Conservation (phyloP, 2,113 vertebrate genomes). For the Chascanopsetta lugubris region DNA sequence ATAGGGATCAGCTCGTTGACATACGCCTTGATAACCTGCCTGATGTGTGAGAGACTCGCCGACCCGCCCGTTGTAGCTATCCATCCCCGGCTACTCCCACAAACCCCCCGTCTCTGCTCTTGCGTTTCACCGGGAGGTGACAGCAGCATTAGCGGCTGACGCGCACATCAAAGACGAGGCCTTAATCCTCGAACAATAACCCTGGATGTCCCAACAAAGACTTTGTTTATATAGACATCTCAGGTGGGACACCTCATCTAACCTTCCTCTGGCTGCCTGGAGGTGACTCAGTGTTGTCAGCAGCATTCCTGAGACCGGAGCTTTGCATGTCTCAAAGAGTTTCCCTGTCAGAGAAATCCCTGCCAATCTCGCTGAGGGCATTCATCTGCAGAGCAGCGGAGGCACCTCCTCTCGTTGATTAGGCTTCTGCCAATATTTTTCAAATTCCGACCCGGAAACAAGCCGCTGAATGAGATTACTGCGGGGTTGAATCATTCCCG, state of each 20-base stretch:
- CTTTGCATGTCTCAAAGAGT: slow-evolving; percentile 39
- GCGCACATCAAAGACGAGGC: slow-evolving; percentile 82
- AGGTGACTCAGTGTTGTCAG: slow-evolving; percentile 65
- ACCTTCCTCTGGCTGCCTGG: slow-evolving; percentile 77
- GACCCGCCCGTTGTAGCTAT: slow-evolving; percentile 31
- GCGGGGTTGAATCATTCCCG: slow-evolving; percentile 17
- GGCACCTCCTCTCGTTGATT: background rate
- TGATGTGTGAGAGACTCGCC: slow-evolving; percentile 44
- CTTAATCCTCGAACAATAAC: slow-evolving; percentile 78
- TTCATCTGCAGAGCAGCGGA: slow-evolving; percentile 21
- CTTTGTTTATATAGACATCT: slow-evolving; percentile 81
- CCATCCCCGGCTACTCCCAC: slow-evolving; percentile 62
- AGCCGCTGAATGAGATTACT: background rate
- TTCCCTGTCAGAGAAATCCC: slow-evolving; percentile 31
- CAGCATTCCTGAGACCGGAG: slow-evolving; percentile 79
- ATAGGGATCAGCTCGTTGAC: slow-evolving; percentile 40
- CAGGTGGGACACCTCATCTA: slow-evolving; percentile 83
- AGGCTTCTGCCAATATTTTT: slow-evolving; percentile 5
- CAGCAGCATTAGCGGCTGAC: slow-evolving; percentile 77
- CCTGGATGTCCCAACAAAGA: slow-evolving; percentile 81
- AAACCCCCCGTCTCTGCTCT: slow-evolving; percentile 55
- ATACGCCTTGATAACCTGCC: slow-evolving; percentile 35
- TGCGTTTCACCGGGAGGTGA: slow-evolving; percentile 62
- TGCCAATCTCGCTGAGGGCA: slow-evolving; percentile 20
- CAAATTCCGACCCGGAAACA: slow-evolving; percentile 3